A percentile compares a stretch with the other conserved stretches of the same genome.
These are phyloP conservation scores for Argyra leucocephala DNA, from an alignment of 2,888 invertebrate species.

Conservation along the genomic window DNA sequence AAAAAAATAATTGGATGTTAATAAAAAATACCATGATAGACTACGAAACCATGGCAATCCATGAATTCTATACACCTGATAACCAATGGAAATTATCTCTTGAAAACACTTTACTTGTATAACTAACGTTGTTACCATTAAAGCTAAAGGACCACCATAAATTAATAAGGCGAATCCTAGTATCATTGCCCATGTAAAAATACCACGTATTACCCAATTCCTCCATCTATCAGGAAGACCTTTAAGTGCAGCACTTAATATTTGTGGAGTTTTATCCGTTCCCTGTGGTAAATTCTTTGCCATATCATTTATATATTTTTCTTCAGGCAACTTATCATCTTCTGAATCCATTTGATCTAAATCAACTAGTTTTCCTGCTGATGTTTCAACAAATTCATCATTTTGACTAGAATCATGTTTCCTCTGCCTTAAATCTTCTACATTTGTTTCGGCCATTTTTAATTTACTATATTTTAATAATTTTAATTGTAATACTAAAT, in stretches of 20 bases:
- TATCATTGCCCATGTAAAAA: constrained; percentile 96
- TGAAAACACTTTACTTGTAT: constrained; percentile 98
- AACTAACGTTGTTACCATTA: constrained; percentile 67
- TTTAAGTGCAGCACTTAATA: constrained; percentile 69
- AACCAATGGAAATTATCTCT: constrained; percentile 99
- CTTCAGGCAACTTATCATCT: constrained; percentile 59
- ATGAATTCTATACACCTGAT: constrained; percentile 95
- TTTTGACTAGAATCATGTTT: neutral
- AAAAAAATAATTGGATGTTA: constrained; percentile 98
- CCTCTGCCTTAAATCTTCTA: neutral
- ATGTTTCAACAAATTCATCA: neutral
- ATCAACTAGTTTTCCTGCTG: neutral
- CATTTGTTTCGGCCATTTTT: neutral
- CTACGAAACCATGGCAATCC: constrained; percentile 99
- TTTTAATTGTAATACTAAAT: neutral
- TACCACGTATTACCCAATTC: constrained; percentile 95
- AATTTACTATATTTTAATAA: neutral
- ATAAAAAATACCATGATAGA: constrained; percentile 96
- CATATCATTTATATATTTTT: constrained; percentile 62
- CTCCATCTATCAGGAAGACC: constrained; percentile 88
- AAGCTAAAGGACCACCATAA: constrained; percentile 87
- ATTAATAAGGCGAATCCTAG: constrained; percentile 85
- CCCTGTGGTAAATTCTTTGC: constrained; percentile 77
- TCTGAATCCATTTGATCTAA: constrained; percentile 50
- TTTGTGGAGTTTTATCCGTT: constrained; percentile 79